Conservation (phyloP, 2,113 vertebrate genomes). For the Promerops cafer region DNA sequence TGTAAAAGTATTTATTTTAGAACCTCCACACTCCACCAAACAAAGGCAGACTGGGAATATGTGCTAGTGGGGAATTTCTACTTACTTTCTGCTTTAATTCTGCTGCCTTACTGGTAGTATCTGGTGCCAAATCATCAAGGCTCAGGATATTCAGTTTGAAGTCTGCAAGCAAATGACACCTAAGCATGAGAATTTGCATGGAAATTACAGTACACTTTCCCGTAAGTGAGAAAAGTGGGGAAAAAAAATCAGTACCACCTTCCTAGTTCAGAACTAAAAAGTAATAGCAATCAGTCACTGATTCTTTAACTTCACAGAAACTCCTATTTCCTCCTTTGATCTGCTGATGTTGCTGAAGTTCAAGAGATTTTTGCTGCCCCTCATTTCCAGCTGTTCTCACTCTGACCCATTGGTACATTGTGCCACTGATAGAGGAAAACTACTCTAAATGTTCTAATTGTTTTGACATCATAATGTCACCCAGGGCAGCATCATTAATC, state of each 20-base stretch:
- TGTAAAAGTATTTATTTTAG: background rate
- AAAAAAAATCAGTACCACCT: background rate
- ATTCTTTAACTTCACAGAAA: background rate
- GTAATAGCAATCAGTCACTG: background rate
- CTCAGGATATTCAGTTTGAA: constrained; percentile 82
- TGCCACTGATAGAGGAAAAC: background rate
- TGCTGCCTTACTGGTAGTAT: background rate
- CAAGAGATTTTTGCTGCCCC: background rate
- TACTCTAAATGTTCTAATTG: background rate
- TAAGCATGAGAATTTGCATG: background rate
- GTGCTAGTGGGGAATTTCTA: background rate
- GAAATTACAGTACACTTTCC: background rate
- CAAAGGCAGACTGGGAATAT: background rate
- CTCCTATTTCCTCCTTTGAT: background rate
- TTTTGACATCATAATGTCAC: background rate
- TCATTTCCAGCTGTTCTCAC: background rate
- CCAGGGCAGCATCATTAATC: background rate
- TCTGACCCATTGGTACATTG: background rate
- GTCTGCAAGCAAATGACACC: constrained; percentile 59
- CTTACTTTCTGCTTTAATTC: constrained; percentile 48
- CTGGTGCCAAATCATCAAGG: constrained; percentile 78
- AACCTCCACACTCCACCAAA: background rate
- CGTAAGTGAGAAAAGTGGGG: background rate
- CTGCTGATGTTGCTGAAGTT: background rate
- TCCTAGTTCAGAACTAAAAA: background rate